Conservation (phyloP, 2,113 vertebrate genomes). For the Ptyas mucosa region DNA sequence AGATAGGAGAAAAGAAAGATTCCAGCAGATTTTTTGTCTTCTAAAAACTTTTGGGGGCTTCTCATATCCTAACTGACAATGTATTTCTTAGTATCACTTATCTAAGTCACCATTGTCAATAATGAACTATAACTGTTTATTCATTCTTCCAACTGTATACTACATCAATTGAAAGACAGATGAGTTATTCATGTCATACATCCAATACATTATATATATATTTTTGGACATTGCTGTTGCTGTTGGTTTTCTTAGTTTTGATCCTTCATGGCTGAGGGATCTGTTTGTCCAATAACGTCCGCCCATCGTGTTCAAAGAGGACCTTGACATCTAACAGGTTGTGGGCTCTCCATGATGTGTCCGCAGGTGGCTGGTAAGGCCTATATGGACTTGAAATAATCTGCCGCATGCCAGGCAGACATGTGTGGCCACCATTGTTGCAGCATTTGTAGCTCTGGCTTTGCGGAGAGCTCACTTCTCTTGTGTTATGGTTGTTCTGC, state of each 20-base stretch:
- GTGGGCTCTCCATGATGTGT: too few species aligned
- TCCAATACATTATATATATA: not conserved
- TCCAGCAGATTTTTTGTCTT: constrained; percentile 19
- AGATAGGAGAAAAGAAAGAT: constrained; percentile 6
- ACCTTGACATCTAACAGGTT: too few species aligned
- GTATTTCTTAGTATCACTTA: constrained; percentile 29
- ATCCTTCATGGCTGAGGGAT: not conserved
- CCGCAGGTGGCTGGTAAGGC: too few species aligned
- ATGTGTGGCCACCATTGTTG: too few species aligned
- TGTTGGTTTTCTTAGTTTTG: not conserved
- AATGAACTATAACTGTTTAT: constrained; percentile 6
- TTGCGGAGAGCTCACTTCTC: too few species aligned
- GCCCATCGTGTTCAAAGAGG: too few species aligned
- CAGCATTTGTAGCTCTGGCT: too few species aligned
- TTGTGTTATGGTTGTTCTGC: too few species aligned
- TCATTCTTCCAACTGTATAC: not conserved
- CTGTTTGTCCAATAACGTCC: not conserved
- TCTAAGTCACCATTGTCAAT: constrained; percentile 21
- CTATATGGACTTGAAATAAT: too few species aligned
- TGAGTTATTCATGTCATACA: constrained; percentile 14
- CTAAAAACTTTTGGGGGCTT: constrained; percentile 11
- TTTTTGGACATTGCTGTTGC: not conserved
- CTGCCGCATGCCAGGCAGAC: too few species aligned
- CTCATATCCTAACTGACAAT: not conserved
- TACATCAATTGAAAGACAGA: constrained; percentile 1